These are phyloP conservation scores for Pecten maximus DNA, from an alignment of 2,888 invertebrate genomes.

Conservation along the genomic window DNA sequence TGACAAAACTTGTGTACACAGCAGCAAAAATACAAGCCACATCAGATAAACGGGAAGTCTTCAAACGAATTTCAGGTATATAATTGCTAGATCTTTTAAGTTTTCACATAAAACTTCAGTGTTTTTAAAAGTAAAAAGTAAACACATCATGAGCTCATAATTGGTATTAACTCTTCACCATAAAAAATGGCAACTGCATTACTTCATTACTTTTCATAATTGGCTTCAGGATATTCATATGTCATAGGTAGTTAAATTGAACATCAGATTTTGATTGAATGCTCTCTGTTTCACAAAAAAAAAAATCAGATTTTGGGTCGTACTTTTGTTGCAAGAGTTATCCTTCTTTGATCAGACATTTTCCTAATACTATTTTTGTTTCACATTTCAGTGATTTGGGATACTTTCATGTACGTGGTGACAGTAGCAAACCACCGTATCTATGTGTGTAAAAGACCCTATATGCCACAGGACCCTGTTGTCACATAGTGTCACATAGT, in stretches of 20 bases:
- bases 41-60: conserved; percentile 88
- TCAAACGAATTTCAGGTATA: conserved; percentile 88
- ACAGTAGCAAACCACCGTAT: conserved; percentile 94
- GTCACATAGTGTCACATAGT: conserved; percentile 42
- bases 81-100: no score
- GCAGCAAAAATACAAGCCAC: conserved; percentile 79
- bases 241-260: no score
- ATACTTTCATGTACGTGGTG: conserved; percentile 92
- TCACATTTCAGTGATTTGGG: conserved; percentile 88
- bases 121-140: no score
- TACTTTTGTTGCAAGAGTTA: not conserved
- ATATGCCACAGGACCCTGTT: conserved; percentile 73
- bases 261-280: no score
- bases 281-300: no score
- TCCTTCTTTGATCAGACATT: not conserved
- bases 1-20: conserved; percentile 71
- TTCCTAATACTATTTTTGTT: conserved; percentile 40
- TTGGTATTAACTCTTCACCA: no score
- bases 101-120: no score
- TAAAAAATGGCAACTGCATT: no score
- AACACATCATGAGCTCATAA: no score
- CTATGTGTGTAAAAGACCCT: conserved; percentile 85
- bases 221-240: no score
- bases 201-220: no score
- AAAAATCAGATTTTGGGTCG: no score